Base-by-base conservation (phyloP, 2,113 vertebrate genomes). In the Trichechus manatus region DNA sequence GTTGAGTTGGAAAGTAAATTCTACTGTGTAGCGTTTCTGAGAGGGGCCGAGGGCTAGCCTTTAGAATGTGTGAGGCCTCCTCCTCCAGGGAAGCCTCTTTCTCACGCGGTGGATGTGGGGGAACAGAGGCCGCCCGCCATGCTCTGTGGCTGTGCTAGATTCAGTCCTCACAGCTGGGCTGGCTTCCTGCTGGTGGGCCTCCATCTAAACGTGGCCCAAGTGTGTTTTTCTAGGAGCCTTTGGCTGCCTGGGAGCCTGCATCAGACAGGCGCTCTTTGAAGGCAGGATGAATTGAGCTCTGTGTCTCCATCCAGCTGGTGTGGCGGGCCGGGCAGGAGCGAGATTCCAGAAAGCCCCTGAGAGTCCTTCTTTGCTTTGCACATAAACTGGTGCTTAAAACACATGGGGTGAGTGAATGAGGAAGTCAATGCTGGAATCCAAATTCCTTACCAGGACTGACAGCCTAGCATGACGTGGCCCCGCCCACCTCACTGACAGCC, bases 241-340 rank as follows among this genome's bases (percentile, higher is more conserved):
- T 63, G 95, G 94, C 83, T 9, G 4, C 70, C 77, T 1, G 0
- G 59, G 80, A 79, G 89, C 78, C 42, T 0, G 20, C 39, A 2
- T 11, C 84, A 86, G 72, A 94, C 95, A 93, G 95, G 74, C 56
- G 86, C 33, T 50, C 96, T 86, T 95, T 95, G 89, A 95, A 78
- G 94, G 63, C 68, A 0, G 25, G 13, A 72, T 96, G 94, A 96
- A 95, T 94, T 1, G 77, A 50, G 88, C 56, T 59, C 93, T 89
- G 70, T 81, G 93, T 91, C 87, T 72, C 36, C 64, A 3, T 11
- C 17, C 82, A 47, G 50, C 93, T 6, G 44, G 42, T 63, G 42
- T 36, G 70, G 50, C 1, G 9, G 80, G 77, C 84, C 0, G 63
- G 63, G 82, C 63, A 42, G 10, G 70, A 31, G 82, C 36, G 2